Evolutionary conservation across 2,113 vertebrate genomes (phyloP), one percentile per base, ranked within the genome.

Genomic region (Chinchilla lanigera): DNA sequence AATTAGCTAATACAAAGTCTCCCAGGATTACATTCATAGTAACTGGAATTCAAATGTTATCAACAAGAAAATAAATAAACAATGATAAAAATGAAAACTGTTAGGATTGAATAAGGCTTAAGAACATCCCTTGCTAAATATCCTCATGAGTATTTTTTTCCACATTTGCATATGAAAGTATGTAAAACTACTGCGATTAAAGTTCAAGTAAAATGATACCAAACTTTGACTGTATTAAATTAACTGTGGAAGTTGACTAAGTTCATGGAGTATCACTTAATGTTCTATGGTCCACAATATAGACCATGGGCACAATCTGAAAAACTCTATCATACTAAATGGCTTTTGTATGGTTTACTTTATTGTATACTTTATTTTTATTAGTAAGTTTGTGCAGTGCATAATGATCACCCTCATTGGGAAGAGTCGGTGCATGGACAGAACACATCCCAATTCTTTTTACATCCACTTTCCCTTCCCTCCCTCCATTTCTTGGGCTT

Each of bases 131-230:
- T 11, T 67, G 22, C 6, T 67, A 5, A 33, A 41, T 54, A 26
- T 44, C 54, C 47, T 86, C 61, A 35, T 13, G 54, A 89, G 60
- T 85, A 14, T 81, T 69, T 91, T 91, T 52, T 22, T 41, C 60
- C 80, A 88, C 1, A 84, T 92, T 90, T 96, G 50, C 81, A 92
- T 60, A 30, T 67, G 52, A 91, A 93, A 89, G 12, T 13, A 89
- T 82, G 9, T 58, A 87, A 90, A 96, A 85, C 86, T 73, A 86
- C 47, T 92, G 80, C 54, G 92, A 56, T 95, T 73, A 86, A 96
- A 81, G 3, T 35, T 54, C 19, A 20, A 58, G 54, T 86, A 89
- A 83, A 96, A 92, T 89, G 86, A 58, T 20, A 69, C 44, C 83
- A 83, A 78, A 2, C 35, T 94, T 96, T 84, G 52, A 90, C 20